Evolutionary conservation across 2,113 vertebrate species (phyloP), one percentile per base, ranked within the genome.

Genomic region (Geococcyx californianus): DNA sequence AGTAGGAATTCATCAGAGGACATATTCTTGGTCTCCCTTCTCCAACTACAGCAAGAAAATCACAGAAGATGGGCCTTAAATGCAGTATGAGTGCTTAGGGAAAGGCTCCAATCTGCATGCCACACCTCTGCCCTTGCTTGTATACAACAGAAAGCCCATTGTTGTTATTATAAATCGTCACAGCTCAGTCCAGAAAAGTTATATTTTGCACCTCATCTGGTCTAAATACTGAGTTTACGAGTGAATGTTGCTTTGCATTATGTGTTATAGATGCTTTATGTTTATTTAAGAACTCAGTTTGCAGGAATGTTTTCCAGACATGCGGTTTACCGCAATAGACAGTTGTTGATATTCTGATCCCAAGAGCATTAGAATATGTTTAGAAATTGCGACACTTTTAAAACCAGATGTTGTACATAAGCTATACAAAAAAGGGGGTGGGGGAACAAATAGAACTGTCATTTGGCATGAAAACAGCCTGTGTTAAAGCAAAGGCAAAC

Each of bases 341-440:
- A 98, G 97, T 98, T 98, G 97, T 98, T 99, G 98, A 98, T 98
- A 98, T 97, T 98, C 96, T 79, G 93, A 96, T 98, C 98, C 98
- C 98, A 97, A 97, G 97, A 98, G 98, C 97, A 98, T 98, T 98
- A 97, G 97, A 98, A 98, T 98, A 99, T 98, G 98, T 98, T 98
- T 98, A 96, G 98, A 98, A 98, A 98, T 98, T 98, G 97, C 97
- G 97, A 98, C 98, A 98, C 98, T 98, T 98, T 97, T 90, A 91
- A 98, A 98, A 98, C 98, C 98, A 99, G 98, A 98, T 98, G 98
- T 98, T 97, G 96, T 96, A 93, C 96, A 98, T 97, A 98, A 97
- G 95, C 96, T 94, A 96, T 94, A 94, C 93, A 92, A 93, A 94
- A 95, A 86, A 72, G 81, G 87, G 93, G 78, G 73, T 78, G 90